A percentile compares a stretch with the other conserved stretches of the same genome.
These are phyloP conservation scores for Kryptolebias marmoratus DNA, from an alignment of 2,113 vertebrate genomes.

Conservation along the genomic window DNA sequence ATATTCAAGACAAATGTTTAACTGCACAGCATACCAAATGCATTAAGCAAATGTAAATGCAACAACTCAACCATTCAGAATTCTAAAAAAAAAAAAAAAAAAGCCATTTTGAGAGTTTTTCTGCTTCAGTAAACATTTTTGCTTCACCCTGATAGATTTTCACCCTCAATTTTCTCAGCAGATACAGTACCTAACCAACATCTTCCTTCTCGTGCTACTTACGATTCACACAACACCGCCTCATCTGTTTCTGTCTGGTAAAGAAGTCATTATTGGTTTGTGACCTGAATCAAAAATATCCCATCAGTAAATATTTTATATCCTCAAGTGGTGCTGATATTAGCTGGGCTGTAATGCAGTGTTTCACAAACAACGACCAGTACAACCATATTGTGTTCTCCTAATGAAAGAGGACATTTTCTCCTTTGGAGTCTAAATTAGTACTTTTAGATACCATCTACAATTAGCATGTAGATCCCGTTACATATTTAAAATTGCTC, in stretches of 20 bases:
- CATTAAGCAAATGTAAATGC: slow-evolving; percentile 59
- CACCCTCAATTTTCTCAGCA: slow-evolving; percentile 18
- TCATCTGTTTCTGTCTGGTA: slow-evolving; percentile 31
- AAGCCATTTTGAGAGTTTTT: slow-evolving; percentile 44
- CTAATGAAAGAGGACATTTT: not conserved
- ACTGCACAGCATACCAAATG: slow-evolving; percentile 45
- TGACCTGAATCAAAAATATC: slow-evolving; percentile 41
- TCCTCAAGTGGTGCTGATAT: not conserved
- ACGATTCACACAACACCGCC: slow-evolving; percentile 29
- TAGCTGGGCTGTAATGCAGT: slow-evolving; percentile 1
- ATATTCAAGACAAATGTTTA: slow-evolving; percentile 51
- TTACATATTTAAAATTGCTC: too few relatives aligned
- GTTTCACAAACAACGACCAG: not conserved
- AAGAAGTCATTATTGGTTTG: slow-evolving; percentile 44
- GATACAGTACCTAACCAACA: slow-evolving; percentile 20
- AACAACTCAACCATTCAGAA: slow-evolving; percentile 46
- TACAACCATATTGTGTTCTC: too few relatives aligned
- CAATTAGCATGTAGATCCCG: too few relatives aligned
- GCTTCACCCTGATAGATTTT: slow-evolving; percentile 38
- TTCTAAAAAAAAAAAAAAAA: slow-evolving; percentile 12
- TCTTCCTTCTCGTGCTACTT: slow-evolving; percentile 33
- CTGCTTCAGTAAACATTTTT: slow-evolving; percentile 53
- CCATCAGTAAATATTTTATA: slow-evolving; percentile 31
- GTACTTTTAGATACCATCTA: not conserved
- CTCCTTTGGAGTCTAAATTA: not conserved